Conservation (phyloP, 2,113 vertebrate genomes). For the Brachyhypopomus occidentalis region DNA sequence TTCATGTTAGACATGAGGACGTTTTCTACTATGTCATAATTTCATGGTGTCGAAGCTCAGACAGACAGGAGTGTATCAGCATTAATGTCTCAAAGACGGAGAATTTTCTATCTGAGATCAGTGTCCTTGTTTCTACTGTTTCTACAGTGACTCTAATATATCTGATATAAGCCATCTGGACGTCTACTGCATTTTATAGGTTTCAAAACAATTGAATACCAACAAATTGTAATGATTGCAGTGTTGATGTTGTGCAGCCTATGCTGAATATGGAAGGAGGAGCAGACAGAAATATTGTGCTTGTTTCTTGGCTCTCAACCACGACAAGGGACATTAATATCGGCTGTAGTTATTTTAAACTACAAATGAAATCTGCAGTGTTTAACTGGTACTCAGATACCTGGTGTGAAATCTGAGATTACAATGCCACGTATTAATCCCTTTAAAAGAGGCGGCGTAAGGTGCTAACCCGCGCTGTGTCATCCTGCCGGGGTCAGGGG, state of each 20-base stretch:
- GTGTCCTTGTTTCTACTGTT: constrained; percentile 29
- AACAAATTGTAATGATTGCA: constrained; percentile 3
- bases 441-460: constrained; percentile 33
- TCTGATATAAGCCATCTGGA: constrained; percentile 33
- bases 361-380: constrained; percentile 9
- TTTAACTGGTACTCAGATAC: constrained; percentile 3
- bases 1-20: constrained; percentile 18
- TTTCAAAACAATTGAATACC: background rate
- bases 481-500: constrained; percentile 7
- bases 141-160: constrained; percentile 24
- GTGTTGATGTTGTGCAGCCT: background rate
- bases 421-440: constrained; percentile 34
- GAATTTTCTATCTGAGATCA: constrained; percentile 8
- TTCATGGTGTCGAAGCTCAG: constrained; percentile 26
- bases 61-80: constrained; percentile 9
- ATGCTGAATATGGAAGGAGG: background rate
- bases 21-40: constrained; percentile 33
- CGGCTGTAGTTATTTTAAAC: constrained; percentile 14
- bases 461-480: constrained; percentile 24
- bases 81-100: constrained; percentile 38
- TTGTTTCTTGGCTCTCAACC: background rate
- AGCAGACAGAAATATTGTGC: constrained; percentile 2
- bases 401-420: constrained; percentile 16
- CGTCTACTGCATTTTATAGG: constrained; percentile 18
- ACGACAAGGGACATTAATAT: constrained; percentile 26